Percentiles rank a stretch among this genome's conserved stretches.
phyloP scores from a whole-genome alignment of 2,113 vertebrate genomes.

The Lamprotornis superbus region DNA sequence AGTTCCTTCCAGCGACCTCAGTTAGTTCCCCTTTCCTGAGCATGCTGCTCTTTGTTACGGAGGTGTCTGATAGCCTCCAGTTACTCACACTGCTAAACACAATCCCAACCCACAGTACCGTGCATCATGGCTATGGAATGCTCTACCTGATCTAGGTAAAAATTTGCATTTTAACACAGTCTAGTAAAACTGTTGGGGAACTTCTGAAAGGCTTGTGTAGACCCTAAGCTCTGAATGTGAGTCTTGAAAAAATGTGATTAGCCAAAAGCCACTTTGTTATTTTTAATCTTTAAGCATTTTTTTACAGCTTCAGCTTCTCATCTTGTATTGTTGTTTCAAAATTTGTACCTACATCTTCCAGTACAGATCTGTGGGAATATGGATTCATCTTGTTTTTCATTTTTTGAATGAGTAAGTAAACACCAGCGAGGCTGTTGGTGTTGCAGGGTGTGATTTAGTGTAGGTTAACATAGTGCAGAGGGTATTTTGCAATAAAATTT shows the following conservation, averaged over 20 bases:
- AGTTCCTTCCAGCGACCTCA: neutral
- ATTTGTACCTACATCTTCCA: neutral
- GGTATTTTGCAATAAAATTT: conserved; percentile 79
- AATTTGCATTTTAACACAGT: neutral
- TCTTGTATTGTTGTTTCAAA: neutral
- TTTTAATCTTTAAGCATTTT: neutral
- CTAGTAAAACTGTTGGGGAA: neutral
- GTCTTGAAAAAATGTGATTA: neutral
- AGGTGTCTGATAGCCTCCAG: conserved; percentile 10
- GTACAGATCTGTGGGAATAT: neutral
- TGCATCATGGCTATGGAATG: conserved; percentile 72
- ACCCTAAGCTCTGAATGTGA: neutral
- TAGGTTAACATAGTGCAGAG: conserved; percentile 71
- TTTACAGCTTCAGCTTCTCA: neutral
- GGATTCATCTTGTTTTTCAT: neutral
- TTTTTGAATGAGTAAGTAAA: conserved; percentile 66
- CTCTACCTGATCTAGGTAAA: conserved; percentile 31
- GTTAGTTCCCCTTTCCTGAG: neutral
- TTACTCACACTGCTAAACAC: neutral
- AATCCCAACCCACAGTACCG: neutral
- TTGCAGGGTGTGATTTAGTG: conserved; percentile 71
- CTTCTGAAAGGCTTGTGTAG: neutral
- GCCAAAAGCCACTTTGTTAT: neutral
- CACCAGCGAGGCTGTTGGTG: conserved; percentile 41
- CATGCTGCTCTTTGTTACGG: neutral